Evolutionary conservation across 2,888 invertebrate genomes (phyloP), one percentile per base, ranked within the genome.

Genomic region (Rosalia funebris): DNA sequence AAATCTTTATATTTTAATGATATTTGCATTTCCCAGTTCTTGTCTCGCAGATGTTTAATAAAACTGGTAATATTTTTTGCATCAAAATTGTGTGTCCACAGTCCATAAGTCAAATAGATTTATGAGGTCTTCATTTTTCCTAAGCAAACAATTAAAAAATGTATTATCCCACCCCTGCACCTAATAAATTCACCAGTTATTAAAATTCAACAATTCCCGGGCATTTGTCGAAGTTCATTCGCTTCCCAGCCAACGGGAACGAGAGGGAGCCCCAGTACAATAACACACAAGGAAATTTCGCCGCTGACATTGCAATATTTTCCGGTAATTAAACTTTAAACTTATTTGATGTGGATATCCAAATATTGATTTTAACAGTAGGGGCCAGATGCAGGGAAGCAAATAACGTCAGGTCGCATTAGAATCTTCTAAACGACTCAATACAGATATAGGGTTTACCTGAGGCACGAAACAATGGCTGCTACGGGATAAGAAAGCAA

Each of bases 401-500:
- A 63, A 68, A 67, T 67, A 62, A 69, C 63, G 71, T 71, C 72
- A 62, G 65, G 50, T 67, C 69, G 61, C 62, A 71, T 72, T 72
- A 71, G 63, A 56, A 39, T 44, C 46, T 52, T 41, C 60, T 63
- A 65, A 74, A 71, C 70, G 65, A 67, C 68, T 70, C 73, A 70
- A 72, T 71, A 61, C 59, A 66, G 60, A 59, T 46, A 50, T 32
- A 53, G 58, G 57, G 63, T 69, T 68, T 77, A 77, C 72, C 75
- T 75, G 74, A 65, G 67, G 66, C 63, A 61, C 69, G 72, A 75
- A 73, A 74, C 75, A 77, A 75, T 73, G 54, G 52, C 45, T 47
- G 57, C 55, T 37, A 53, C 54, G 66, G 72, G 62, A 75, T 71
- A 72, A 72, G 75, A 72, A 74, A 72, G 72, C 75, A 77, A 76